A percentile compares a stretch with the other conserved stretches of the same genome.
Conservation (phyloP, 2,113 vertebrate genomes). For the Phylloscopus whistleri region DNA sequence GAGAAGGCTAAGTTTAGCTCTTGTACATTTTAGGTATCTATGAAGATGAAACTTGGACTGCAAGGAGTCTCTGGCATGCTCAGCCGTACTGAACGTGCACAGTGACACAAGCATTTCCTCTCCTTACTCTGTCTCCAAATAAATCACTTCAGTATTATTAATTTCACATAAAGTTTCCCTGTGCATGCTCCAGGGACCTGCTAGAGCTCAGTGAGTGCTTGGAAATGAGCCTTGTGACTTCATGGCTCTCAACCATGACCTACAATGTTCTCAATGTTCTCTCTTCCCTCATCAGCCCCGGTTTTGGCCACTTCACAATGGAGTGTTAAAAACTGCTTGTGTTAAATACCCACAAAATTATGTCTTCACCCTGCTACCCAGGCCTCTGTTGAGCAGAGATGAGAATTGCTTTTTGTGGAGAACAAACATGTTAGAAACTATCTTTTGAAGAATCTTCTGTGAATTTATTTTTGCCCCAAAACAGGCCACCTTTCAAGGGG, state of each 20-base stretch:
- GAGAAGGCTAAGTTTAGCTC: slow-evolving; percentile 19
- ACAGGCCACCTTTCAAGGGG: not conserved
- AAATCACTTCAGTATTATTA: not conserved
- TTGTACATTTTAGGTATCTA: slow-evolving; percentile 26
- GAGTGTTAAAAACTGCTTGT: not conserved
- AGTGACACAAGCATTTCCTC: slow-evolving; percentile 32
- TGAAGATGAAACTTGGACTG: slow-evolving; percentile 47
- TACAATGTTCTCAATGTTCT: not conserved
- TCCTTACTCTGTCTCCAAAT: not conserved
- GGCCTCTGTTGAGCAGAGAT: not conserved
- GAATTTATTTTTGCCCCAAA: not conserved
- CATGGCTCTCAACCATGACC: not conserved
- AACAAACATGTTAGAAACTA: not conserved
- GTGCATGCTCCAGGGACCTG: not conserved
- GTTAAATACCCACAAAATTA: not conserved
- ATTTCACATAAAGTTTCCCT: not conserved
- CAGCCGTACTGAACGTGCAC: not conserved
- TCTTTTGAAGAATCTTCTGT: not conserved
- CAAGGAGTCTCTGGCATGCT: not conserved
- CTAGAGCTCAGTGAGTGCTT: not conserved
- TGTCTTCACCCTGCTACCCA: rapidly evolving
- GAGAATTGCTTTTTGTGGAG: not conserved
- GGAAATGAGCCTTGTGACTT: not conserved
- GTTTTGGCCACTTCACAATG: rapidly evolving
- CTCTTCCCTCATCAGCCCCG: not conserved